Percentiles rank a stretch among this genome's conserved stretches.
These are phyloP conservation scores for Etheostoma nigrum DNA, from an alignment of 2,797 vertebrate genomes.

Conservation along the genomic window DNA sequence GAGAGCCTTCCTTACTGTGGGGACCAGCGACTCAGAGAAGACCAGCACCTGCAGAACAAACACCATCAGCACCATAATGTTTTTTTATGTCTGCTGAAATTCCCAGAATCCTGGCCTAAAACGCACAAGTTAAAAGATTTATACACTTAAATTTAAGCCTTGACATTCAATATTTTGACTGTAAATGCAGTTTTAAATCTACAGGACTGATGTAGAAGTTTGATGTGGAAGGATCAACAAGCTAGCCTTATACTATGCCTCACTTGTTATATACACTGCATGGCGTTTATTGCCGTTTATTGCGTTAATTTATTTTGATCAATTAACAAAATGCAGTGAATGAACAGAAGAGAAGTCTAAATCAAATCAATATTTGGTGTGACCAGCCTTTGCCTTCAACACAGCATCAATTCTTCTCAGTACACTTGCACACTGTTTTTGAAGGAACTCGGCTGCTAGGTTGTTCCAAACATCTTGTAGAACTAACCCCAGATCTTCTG, in stretches of 20 bases:
- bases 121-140: too few relatives aligned
- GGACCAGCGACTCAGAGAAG: constrained; percentile 97
- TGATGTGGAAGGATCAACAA: not conserved
- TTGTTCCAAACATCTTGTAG: not conserved
- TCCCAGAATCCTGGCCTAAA: too few relatives aligned
- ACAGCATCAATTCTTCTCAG: constrained; percentile 3
- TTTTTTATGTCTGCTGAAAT: too few relatives aligned
- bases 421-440: constrained; percentile 32
- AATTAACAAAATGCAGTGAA: too few relatives aligned
- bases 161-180: not conserved
- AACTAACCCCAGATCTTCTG: too few relatives aligned
- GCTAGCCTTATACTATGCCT: not conserved
- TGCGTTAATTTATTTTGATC: too few relatives aligned
- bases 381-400: not conserved
- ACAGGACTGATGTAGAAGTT: not conserved
- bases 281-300: too few relatives aligned
- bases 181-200: not conserved
- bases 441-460: not conserved
- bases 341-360: too few relatives aligned
- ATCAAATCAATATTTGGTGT: too few relatives aligned
- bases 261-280: not conserved
- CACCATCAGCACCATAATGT: not conserved
- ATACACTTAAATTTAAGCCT: not conserved
- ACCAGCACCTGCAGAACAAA: constrained; percentile 89
- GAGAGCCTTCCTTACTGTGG: constrained; percentile 96